phyloP scores from a whole-genome alignment of 2,888 invertebrate species.

The Pecten maximus region DNA sequence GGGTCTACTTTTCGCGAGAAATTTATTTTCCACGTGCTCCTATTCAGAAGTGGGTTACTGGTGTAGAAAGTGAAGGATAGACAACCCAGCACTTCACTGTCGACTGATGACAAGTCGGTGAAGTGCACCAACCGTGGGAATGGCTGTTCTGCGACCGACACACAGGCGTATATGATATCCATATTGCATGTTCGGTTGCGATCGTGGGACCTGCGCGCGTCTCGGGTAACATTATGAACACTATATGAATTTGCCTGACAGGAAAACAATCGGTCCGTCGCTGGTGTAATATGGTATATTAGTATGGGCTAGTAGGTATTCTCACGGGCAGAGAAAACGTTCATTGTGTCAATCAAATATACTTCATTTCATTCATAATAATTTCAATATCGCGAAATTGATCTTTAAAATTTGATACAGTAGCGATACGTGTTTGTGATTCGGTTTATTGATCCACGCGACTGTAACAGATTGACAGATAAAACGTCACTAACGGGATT shows the following conservation, averaged over 20 bases:
- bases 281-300: background rate
- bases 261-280: slow-evolving; percentile 15
- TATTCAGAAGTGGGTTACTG: background rate
- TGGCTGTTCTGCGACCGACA: background rate
- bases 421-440: background rate
- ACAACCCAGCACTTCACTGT: background rate
- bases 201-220: slow-evolving; percentile 5
- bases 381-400: background rate
- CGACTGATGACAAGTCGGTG: background rate
- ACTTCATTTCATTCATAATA: slow-evolving; percentile 25
- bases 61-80: background rate
- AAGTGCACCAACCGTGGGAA: slow-evolving; percentile 1
- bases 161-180: slow-evolving; percentile 33
- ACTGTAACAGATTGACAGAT: background rate
- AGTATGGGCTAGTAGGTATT: background rate
- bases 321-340: slow-evolving; percentile 30
- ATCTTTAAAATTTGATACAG: slow-evolving; percentile 17
- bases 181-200: background rate
- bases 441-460: background rate
- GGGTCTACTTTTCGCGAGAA: background rate
- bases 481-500: background rate
- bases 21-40: background rate
- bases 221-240: background rate
- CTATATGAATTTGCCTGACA: slow-evolving; percentile 1
- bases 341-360: slow-evolving; percentile 14